Evolutionary conservation across 2,797 vertebrate species (phyloP).

Genomic region (Melopsittacus undulatus): DNA sequence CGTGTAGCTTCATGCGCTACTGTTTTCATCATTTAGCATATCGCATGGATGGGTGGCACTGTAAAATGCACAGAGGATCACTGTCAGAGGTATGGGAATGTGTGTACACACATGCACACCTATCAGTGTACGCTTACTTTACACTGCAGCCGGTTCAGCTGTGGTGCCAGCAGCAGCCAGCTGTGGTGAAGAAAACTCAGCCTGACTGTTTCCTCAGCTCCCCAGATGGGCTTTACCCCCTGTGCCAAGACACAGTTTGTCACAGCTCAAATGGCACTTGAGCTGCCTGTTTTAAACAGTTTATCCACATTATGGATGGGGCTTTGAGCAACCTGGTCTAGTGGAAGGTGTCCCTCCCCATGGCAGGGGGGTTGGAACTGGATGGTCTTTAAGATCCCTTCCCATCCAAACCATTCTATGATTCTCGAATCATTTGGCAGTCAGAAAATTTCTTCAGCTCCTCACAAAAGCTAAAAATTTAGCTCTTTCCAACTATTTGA

Average conservation of each 20-base stretch:
- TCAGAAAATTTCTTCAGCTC: not conserved
- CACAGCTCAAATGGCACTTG: not conserved
- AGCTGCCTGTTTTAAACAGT: not conserved
- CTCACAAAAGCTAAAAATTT: not conserved
- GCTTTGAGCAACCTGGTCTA: not conserved
- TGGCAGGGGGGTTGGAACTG: not conserved
- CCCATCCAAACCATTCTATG: not conserved
- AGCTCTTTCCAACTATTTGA: not conserved
- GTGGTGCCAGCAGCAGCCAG: not conserved
- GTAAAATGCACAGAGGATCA: not conserved
- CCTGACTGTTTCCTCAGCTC: not conserved
- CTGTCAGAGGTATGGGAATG: rapidly evolving
- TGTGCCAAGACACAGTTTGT: rapidly evolving
- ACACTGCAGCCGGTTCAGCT: not conserved
- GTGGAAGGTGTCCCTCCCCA: not conserved
- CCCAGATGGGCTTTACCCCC: not conserved
- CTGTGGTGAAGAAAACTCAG: not conserved
- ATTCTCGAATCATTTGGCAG: not conserved
- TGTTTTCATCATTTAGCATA: rapidly evolving
- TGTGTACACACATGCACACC: not conserved
- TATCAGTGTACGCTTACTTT: rapidly evolving
- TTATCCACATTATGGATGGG: not conserved
- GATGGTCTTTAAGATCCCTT: not conserved
- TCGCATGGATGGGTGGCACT: not conserved
- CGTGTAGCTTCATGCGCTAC: not conserved